Evolutionary conservation across 2,797 vertebrate species (phyloP).

Genomic region (Dallia pectoralis): DNA sequence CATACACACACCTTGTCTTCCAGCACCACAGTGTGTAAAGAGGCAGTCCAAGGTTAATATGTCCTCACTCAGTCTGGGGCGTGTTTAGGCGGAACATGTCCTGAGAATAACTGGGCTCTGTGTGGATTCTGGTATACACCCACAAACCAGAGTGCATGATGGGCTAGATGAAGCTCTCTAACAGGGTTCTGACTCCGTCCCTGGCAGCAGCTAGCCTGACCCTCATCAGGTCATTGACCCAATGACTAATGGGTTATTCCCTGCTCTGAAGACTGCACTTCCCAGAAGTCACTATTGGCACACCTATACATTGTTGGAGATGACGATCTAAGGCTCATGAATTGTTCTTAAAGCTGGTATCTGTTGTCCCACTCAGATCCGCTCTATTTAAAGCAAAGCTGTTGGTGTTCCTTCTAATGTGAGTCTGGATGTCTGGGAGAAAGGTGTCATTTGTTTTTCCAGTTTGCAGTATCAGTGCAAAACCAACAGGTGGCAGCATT

Average conservation of each 20-base stretch:
- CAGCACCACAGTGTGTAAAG: neutral
- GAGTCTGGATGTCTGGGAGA: neutral
- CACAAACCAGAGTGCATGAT: neutral
- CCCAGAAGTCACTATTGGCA: too few relatives aligned
- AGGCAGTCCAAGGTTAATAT: conserved; percentile 18
- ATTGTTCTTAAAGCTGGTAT: too few relatives aligned
- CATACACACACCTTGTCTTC: neutral
- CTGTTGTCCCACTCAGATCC: too few relatives aligned
- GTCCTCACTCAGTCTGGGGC: conserved; percentile 15
- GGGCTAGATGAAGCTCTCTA: conserved; percentile 19
- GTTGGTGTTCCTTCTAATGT: neutral
- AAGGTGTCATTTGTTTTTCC: conserved; percentile 31
- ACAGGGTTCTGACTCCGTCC: neutral
- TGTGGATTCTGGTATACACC: neutral
- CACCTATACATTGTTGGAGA: too few relatives aligned
- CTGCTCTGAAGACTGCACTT: too few relatives aligned
- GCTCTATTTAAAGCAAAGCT: neutral
- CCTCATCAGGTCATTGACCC: too few relatives aligned
- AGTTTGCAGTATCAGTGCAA: neutral
- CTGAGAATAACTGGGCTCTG: conserved; percentile 13
- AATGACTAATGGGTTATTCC: too few relatives aligned
- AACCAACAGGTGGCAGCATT: conserved; percentile 67
- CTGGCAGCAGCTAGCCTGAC: too few relatives aligned
- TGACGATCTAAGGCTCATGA: too few relatives aligned
- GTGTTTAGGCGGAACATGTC: conserved; percentile 16